Evolutionary conservation across 2,113 vertebrate species (phyloP), one percentile per base, ranked within the genome.

Genomic region (Strix aluco): DNA sequence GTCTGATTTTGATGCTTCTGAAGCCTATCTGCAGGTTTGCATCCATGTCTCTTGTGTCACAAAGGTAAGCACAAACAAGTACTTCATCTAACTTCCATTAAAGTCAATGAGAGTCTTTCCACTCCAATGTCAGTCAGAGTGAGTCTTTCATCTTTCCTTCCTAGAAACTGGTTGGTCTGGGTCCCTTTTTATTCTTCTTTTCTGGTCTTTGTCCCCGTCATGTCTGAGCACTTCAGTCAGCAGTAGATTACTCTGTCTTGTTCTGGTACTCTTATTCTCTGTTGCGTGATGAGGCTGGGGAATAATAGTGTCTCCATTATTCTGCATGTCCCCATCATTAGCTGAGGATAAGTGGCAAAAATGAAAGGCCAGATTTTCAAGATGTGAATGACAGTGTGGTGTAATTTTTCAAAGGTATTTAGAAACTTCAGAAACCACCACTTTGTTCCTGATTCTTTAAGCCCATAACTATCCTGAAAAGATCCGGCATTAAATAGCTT

Each of bases 281-380:
- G 9, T 22, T 75, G 30, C 2, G 0, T 59, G 44, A 70, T 42
- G 38, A 38, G 57, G 20, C 69, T 75, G 73, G 51, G 77, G 7
- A 74, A 27, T 86, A 52, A 62, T 29, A 42, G 14, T 27, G 65
- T 72, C 69, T 85, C 23, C 52, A 69, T 55, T 52, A 57, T 69
- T 94, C 74, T 79, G 44, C 57, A 59, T 88, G 70, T 94, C 49
- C 51, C 14, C 21, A 9, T 65, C 77, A 81, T 62, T 44, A 81
- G 22, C 52, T 2, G 7, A 63, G 46, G 36, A 47, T 92, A 89
- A 87, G 70, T 54, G 52, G 57, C 73, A 85, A 67, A 79, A 65
- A 94, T 90, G 69, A 97, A 92, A 95, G 84, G 19, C 36, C 15
- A 34, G 52, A 20, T 75, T 84, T 89, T 81, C 66, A 91, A 90